Base-by-base conservation (phyloP, 2,797 vertebrate genomes). In the Chromobotia macracanthus region DNA sequence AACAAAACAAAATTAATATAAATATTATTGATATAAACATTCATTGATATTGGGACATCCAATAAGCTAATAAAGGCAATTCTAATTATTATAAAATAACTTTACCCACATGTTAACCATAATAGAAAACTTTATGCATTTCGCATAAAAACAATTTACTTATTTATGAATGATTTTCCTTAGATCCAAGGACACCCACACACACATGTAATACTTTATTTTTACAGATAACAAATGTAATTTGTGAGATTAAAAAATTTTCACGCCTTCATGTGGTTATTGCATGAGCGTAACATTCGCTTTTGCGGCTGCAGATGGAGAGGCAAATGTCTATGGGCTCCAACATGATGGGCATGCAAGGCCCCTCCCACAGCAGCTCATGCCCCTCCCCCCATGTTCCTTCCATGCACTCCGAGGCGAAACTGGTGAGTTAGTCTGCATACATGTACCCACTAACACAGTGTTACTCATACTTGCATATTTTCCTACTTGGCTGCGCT, bases 301-400 rank as follows among this genome's bases (percentile, higher is more conserved):
- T 70, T 74, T 86, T 83, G 84, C 88, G 80, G 84, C 81, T 79
- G 89, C 90, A 99, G 98, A 98, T 99, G 97, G 98, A 99, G 91
- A 95, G 97, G 87, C 98, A 98, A 91, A 98, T 99, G 96, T 96
- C 97, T 38, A 96, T 99, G 96, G 95, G 95, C 86, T 95, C 96
- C 89, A 97, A 94, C 92, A 97, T 99, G 94, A 97, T 99, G 96
- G 96, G 95, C 83, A 97, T 99, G 96, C 98, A 97, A 90, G 96
- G 95, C 79, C 95, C 96, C 35, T 88, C 95, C 89, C 96, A 98
- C 94, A 97, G 76, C 91, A 97, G 91, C 86, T 95, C 96, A 0
- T 98, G 97, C 85, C 95, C 97, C 88, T 98, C 97, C 89, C 93
- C 96, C 89, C 97, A 98, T 91, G 94, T 97, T 87, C 95, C 96